These are phyloP conservation scores for Pelobates fuscus DNA, from an alignment of 2,113 vertebrate species.

Conservation along the genomic window DNA sequence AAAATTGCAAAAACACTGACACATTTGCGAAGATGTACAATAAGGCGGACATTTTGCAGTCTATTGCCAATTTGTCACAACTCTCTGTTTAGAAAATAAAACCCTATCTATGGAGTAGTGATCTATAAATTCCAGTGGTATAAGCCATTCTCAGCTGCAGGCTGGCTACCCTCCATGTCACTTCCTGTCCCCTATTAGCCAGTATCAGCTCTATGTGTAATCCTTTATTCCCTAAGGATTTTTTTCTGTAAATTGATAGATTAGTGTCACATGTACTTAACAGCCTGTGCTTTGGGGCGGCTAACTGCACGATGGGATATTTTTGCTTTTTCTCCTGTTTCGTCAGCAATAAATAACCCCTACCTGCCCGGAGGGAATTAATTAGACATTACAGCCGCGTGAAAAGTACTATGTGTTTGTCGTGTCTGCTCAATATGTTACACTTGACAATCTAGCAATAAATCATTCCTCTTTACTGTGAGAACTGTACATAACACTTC, in stretches of 20 bases:
- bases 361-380: constrained; percentile 21
- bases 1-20: too few species aligned
- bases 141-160: too few species aligned
- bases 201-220: constrained; percentile 29
- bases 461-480: constrained; percentile 4
- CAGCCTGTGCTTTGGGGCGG: background rate
- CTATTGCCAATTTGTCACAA: too few species aligned
- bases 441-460: constrained; percentile 16
- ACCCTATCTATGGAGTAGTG: background rate
- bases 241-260: constrained; percentile 31
- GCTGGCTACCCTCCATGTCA: background rate
- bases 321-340: constrained; percentile 9
- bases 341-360: constrained; percentile 34
- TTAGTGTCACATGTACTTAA: constrained; percentile 22
- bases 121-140: too few species aligned
- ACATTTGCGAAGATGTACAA: too few species aligned
- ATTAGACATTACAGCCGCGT: constrained; percentile 24
- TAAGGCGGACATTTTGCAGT: too few species aligned
- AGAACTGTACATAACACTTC: too few species aligned
- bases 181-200: constrained; percentile 15
- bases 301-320: background rate
- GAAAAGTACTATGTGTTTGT: constrained; percentile 13
- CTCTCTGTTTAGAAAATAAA: background rate
- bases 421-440: constrained; percentile 9
- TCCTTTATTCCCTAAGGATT: constrained; percentile 24